These are phyloP conservation scores for Cotesia chilonis DNA, from an alignment of 1,140 invertebrate species.

Conservation along the genomic window DNA sequence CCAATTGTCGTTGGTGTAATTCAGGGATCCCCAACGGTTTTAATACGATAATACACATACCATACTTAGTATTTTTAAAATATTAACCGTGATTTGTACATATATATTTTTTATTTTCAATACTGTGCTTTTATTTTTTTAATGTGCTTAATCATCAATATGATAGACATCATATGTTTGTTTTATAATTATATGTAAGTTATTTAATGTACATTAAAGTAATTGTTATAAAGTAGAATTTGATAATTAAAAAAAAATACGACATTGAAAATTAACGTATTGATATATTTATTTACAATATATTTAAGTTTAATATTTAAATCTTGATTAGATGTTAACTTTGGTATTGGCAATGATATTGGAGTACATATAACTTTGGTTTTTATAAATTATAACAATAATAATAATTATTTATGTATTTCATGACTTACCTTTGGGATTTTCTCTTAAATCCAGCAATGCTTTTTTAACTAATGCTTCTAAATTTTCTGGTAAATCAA, in stretches of 20 bases:
- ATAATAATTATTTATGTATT: slow-evolving; percentile 2
- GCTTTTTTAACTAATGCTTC: slow-evolving; percentile 57
- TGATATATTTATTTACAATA: slow-evolving; percentile 5
- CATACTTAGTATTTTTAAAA: neutral
- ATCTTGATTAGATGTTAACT: slow-evolving; percentile 11
- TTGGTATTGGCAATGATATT: slow-evolving; percentile 5
- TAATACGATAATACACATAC: neutral
- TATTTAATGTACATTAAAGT: too few relatives aligned
- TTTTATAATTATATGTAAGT: too few relatives aligned
- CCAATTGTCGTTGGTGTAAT: slow-evolving; percentile 13
- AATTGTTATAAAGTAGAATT: too few relatives aligned
- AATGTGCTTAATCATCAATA: too few relatives aligned
- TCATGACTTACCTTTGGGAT: slow-evolving; percentile 46
- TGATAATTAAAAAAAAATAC: too few relatives aligned
- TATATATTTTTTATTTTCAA: too few relatives aligned
- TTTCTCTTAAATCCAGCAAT: slow-evolving; percentile 53
- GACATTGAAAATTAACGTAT: neutral
- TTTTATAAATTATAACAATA: neutral
- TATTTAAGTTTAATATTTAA: neutral
- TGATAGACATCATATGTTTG: too few relatives aligned
- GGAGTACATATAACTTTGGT: slow-evolving; percentile 13
- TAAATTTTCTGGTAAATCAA: slow-evolving; percentile 50
- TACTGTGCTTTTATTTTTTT: too few relatives aligned
- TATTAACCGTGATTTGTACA: too few relatives aligned
- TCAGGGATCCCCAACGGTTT: slow-evolving; percentile 15